phyloP scores from a whole-genome alignment of 2,888 invertebrate species.

The Catocala sponsa region DNA sequence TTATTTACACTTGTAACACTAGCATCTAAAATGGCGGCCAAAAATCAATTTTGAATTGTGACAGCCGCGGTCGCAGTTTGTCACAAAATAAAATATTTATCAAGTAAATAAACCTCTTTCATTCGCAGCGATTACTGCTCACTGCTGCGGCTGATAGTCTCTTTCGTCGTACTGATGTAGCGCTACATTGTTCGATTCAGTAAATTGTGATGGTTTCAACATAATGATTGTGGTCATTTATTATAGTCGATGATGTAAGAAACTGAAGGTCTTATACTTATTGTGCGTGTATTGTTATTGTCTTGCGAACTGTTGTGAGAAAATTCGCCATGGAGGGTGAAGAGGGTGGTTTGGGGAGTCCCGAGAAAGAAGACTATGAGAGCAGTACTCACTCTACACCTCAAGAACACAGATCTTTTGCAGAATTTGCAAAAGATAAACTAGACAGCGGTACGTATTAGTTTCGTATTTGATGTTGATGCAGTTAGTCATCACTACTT shows the following conservation, averaged over 20 bases:
- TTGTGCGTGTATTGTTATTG: slow-evolving; percentile 66
- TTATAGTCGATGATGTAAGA: slow-evolving; percentile 86
- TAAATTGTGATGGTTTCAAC: slow-evolving; percentile 20
- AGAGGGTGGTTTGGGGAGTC: slow-evolving; percentile 66
- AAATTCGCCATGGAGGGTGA: slow-evolving; percentile 74
- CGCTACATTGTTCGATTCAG: slow-evolving; percentile 17
- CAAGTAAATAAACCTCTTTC: slow-evolving; percentile 51
- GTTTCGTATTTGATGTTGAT: neutral
- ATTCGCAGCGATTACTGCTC: slow-evolving; percentile 19
- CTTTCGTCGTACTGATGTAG: slow-evolving; percentile 16
- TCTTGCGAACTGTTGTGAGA: slow-evolving; percentile 47
- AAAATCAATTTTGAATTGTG: slow-evolving; percentile 86
- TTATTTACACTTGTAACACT: slow-evolving; percentile 13
- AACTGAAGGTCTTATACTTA: slow-evolving; percentile 68
- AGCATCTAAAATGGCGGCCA: slow-evolving; percentile 74
- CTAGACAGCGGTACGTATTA: slow-evolving; percentile 78
- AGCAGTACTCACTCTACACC: slow-evolving; percentile 82
- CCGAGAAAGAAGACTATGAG: slow-evolving; percentile 78
- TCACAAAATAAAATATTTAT: slow-evolving; percentile 54
- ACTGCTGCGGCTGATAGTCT: slow-evolving; percentile 29
- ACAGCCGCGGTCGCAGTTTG: slow-evolving; percentile 56
- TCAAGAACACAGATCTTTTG: slow-evolving; percentile 82
- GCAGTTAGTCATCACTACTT: neutral
- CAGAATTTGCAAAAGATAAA: slow-evolving; percentile 85
- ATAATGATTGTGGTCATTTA: slow-evolving; percentile 54